These are phyloP conservation scores for Acronicta alni DNA, from an alignment of 2,888 invertebrate genomes.

Conservation along the genomic window DNA sequence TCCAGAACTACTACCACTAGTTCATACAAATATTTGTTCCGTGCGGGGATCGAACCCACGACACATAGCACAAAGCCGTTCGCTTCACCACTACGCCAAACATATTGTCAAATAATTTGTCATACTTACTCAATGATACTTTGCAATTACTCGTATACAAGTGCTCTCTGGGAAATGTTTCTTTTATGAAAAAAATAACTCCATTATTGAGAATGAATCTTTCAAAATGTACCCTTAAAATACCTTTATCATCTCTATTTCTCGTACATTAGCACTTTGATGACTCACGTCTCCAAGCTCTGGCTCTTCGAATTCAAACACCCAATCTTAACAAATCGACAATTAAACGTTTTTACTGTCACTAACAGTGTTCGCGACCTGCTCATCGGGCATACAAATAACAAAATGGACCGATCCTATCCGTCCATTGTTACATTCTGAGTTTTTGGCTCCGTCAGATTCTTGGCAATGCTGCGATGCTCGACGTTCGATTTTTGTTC, in stretches of 20 bases:
- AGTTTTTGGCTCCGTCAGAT: conserved; percentile 72
- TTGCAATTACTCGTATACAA: too few species aligned
- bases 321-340: conserved; percentile 56
- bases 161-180: too few species aligned
- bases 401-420: conserved; percentile 70
- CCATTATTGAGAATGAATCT: too few species aligned
- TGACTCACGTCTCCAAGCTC: conserved; percentile 22
- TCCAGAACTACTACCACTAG: too few species aligned
- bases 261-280: conserved; percentile 40
- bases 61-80: too few species aligned
- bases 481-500: conserved; percentile 36
- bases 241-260: conserved; percentile 2
- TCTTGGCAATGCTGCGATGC: conserved; percentile 61
- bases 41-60: too few species aligned
- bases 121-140: too few species aligned
- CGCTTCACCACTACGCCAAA: too few species aligned
- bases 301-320: conserved; percentile 40
- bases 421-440: conserved; percentile 78
- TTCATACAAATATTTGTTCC: too few species aligned
- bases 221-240: neutral
- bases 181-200: too few species aligned
- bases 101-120: too few species aligned
- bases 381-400: conserved; percentile 60
- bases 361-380: conserved; percentile 54
- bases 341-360: conserved; percentile 57